A percentile compares a stretch with the other conserved stretches of the same genome.
Conservation (phyloP, 1,140 invertebrate species). For the Magallana gigas region DNA sequence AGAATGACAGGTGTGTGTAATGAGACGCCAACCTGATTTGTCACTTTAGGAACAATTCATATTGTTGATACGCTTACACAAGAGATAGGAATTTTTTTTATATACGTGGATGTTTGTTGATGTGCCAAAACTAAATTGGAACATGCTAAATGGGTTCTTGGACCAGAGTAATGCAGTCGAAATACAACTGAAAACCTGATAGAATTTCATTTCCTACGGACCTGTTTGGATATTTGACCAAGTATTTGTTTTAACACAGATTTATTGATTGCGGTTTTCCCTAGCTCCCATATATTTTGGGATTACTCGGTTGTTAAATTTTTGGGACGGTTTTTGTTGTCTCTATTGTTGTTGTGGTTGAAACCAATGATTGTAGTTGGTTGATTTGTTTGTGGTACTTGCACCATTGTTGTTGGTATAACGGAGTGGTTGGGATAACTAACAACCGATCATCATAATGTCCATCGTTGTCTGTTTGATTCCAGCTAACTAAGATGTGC, state of each 20-base stretch:
- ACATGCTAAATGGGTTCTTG: slow-evolving; percentile 3
- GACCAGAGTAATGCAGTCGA: background rate
- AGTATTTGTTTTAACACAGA: background rate
- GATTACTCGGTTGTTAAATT: background rate
- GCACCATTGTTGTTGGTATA: background rate
- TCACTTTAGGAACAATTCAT: too few species aligned
- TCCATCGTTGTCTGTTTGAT: background rate
- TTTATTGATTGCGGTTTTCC: background rate
- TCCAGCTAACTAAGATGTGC: background rate
- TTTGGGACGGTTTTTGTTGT: background rate
- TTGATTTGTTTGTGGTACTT: background rate
- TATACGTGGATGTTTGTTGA: too few species aligned
- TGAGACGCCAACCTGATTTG: background rate
- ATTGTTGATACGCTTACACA: background rate
- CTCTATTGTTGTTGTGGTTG: background rate
- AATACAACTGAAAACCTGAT: background rate
- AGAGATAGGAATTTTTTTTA: background rate
- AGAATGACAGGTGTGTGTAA: background rate
- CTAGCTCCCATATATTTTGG: background rate
- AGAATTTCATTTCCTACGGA: background rate
- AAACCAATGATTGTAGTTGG: background rate
- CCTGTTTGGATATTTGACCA: background rate
- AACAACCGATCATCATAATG: background rate
- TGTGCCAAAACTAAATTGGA: background rate
- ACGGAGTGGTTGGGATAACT: background rate